These are phyloP conservation scores for Urocyon cinereoargenteus DNA, from an alignment of 2,797 vertebrate species.

Conservation along the genomic window DNA sequence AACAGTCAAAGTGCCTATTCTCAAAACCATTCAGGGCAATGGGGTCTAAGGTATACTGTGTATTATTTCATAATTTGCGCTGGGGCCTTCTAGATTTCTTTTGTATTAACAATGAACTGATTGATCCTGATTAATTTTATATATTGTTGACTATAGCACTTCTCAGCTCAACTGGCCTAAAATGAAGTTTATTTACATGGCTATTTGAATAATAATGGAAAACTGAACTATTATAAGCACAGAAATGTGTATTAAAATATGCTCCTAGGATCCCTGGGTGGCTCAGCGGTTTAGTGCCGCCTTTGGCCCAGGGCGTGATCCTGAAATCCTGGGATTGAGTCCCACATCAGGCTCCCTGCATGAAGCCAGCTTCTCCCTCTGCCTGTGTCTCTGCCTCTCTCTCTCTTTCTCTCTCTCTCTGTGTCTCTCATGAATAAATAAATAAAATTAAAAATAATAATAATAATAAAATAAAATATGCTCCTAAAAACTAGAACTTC, in stretches of 20 bases:
- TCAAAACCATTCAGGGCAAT: background rate
- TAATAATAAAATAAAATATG: background rate
- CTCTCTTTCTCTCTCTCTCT: too few species aligned
- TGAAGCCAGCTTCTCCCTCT: too few species aligned
- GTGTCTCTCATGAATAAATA: too few species aligned
- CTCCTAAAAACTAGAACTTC: background rate
- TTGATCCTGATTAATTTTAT: background rate
- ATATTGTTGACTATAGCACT: background rate
- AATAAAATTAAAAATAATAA: too few species aligned
- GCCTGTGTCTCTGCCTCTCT: too few species aligned
- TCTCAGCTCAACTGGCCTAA: conserved; percentile 5
- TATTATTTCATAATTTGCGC: background rate
- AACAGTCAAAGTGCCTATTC: background rate
- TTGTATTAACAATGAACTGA: background rate
- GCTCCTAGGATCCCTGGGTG: background rate
- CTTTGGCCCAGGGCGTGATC: too few species aligned
- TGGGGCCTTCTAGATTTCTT: background rate
- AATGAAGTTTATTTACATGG: conserved; percentile 35
- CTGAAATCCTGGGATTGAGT: too few species aligned
- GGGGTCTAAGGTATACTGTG: background rate
- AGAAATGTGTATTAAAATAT: conserved; percentile 41
- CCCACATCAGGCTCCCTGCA: too few species aligned
- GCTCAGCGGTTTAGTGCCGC: too few species aligned
- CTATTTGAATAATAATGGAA: conserved; percentile 59
- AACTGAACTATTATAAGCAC: conserved; percentile 41